phyloP scores from a whole-genome alignment of 2,797 vertebrate genomes.

The Pampus argenteus region DNA sequence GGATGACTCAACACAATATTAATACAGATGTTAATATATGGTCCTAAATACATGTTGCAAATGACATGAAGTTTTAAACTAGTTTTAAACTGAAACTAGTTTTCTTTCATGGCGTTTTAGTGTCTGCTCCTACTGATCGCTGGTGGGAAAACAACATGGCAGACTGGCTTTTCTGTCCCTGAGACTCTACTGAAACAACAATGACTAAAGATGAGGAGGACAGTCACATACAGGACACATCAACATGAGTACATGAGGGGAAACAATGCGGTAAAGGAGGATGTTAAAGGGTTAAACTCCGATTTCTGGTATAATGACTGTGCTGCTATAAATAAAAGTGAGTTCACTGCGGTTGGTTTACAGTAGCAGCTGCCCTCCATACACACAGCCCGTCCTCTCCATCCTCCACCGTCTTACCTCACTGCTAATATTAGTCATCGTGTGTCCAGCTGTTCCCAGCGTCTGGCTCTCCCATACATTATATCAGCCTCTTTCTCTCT shows the following conservation, averaged over 20 bases:
- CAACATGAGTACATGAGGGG: neutral
- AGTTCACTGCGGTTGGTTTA: conserved; percentile 53
- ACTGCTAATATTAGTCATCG: conserved; percentile 62
- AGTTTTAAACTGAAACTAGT: no score
- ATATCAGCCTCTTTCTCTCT: conserved; percentile 25
- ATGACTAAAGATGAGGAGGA: no score
- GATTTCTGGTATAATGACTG: conserved; percentile 22
- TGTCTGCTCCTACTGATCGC: no score
- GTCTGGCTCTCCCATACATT: conserved; percentile 45
- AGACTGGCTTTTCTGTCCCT: no score
- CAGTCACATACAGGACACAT: no score
- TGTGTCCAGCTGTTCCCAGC: conserved; percentile 61
- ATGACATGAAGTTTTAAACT: no score
- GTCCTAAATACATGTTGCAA: no score
- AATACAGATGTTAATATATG: no score
- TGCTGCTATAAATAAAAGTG: conserved; percentile 55
- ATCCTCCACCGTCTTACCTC: conserved; percentile 47
- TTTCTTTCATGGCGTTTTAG: no score
- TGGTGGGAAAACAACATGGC: no score
- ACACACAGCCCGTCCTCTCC: conserved; percentile 26
- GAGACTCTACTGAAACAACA: no score
- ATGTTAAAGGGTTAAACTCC: conserved; percentile 1
- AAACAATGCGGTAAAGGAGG: neutral
- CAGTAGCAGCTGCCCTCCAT: conserved; percentile 56
- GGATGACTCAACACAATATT: no score